Evolutionary conservation across 2,888 invertebrate species (phyloP).

Genomic region (Invenusta paracnida): DNA sequence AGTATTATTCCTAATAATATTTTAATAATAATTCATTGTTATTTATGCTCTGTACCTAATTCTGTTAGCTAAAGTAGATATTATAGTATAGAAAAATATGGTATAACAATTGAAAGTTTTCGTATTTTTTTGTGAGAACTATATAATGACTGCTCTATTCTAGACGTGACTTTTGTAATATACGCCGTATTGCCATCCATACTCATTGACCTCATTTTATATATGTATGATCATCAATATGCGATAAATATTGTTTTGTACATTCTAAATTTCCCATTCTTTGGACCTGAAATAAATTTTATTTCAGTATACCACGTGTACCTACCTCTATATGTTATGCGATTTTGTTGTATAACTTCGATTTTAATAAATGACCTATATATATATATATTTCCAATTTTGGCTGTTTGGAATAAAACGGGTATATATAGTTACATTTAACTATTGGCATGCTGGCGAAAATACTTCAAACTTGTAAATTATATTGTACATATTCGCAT

Average conservation of each 20-base stretch:
- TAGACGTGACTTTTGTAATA: not conserved
- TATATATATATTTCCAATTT: not conserved
- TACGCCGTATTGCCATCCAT: not conserved
- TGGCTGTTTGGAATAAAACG: not conserved
- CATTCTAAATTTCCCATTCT: not conserved
- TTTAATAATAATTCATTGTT: not conserved
- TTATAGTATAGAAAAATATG: not conserved
- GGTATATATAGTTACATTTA: not conserved
- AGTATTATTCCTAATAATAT: not conserved
- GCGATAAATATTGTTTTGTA: not conserved
- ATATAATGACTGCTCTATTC: not conserved
- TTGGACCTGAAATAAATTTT: not conserved
- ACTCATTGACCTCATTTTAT: not conserved
- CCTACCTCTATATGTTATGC: not conserved
- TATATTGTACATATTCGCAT: not conserved
- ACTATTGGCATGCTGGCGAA: not conserved
- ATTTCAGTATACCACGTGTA: not conserved
- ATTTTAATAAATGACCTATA: not conserved
- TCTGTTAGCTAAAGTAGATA: not conserved
- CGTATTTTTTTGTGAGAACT: not conserved
- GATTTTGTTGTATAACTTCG: not conserved
- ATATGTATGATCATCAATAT: not conserved
- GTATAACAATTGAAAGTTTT: not conserved
- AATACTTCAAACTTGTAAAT: not conserved
- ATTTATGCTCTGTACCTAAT: too few relatives aligned